Evolutionary conservation across 1,140 invertebrate genomes (phyloP).

Genomic region (Physella acuta): DNA sequence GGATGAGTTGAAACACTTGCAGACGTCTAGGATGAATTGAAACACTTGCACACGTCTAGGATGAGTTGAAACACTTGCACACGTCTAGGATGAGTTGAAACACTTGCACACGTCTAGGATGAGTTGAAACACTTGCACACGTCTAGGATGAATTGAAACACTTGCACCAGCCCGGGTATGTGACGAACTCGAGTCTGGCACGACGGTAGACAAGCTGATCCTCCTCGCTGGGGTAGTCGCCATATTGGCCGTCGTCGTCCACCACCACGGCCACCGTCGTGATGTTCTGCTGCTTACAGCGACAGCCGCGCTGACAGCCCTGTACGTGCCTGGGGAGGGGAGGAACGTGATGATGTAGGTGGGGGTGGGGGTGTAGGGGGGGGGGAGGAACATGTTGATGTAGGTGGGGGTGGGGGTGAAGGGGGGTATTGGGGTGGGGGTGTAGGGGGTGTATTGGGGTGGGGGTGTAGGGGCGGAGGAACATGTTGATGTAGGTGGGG

Average conservation of each 20-base stretch:
- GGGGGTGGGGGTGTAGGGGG: not conserved
- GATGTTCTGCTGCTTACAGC: not conserved
- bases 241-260: not conserved
- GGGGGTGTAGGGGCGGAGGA: not conserved
- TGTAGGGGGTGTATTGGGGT: not conserved
- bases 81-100: no score
- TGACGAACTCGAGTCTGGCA: not conserved
- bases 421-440: not conserved
- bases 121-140: no score
- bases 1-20: no score
- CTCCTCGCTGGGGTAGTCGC: not conserved
- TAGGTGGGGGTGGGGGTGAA: not conserved
- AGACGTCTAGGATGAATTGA: no score
- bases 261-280: not conserved
- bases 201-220: not conserved
- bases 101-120: no score
- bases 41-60: no score
- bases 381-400: not conserved
- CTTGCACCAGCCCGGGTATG: not conserved
- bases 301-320: not conserved
- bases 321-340: not conserved
- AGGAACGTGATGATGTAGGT: not conserved
- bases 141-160: no score
- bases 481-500: no score
- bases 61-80: no score